phyloP scores from a whole-genome alignment of 2,797 vertebrate species.

The Pseudopleuronectes americanus region DNA sequence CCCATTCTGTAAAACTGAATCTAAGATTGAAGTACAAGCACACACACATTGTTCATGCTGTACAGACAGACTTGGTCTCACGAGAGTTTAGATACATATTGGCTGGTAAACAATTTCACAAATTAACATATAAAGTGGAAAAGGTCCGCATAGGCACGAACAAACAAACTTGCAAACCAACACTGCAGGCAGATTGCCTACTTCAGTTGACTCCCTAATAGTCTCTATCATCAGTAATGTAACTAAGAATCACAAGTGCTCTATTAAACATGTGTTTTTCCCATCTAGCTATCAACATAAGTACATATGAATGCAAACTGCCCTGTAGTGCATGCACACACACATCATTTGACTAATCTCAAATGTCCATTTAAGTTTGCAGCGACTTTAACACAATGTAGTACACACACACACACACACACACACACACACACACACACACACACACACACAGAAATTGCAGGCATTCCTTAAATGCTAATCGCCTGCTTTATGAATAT shows the following conservation, averaged over 20 bases:
- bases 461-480: constrained; percentile 49
- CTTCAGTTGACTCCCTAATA: constrained; percentile 68
- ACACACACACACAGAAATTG: neutral
- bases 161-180: constrained; percentile 71
- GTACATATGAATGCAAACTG: constrained; percentile 50
- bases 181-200: constrained; percentile 54
- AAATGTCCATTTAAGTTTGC: constrained; percentile 32
- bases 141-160: constrained; percentile 68
- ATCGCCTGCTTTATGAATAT: constrained; percentile 64
- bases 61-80: constrained; percentile 61
- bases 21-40: constrained; percentile 39
- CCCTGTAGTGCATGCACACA: constrained; percentile 8
- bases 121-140: constrained; percentile 84
- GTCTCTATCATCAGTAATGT: constrained; percentile 61
- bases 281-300: constrained; percentile 53
- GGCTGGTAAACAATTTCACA: constrained; percentile 79
- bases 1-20: neutral
- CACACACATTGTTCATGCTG: constrained; percentile 26
- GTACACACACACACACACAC: neutral
- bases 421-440: neutral
- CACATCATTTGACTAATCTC: constrained; percentile 30
- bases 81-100: constrained; percentile 73
- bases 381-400: constrained; percentile 20
- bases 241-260: constrained; percentile 66
- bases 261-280: constrained; percentile 46